Conservation (phyloP, 2,888 invertebrate species). For the Drosophila ochracea region DNA sequence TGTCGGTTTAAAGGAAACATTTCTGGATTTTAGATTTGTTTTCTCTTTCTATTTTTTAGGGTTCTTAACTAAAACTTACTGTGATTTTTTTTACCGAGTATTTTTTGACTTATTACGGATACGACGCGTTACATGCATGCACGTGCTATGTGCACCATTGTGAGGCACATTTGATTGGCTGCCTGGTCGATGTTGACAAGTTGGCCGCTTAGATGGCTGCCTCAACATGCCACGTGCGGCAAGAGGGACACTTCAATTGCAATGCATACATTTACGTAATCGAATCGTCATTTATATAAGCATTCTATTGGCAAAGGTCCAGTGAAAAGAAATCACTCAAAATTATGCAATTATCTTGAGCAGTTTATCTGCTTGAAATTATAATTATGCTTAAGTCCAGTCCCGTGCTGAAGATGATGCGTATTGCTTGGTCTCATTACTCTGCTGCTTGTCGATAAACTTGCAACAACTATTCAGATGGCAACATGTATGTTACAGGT, state of each 20-base stretch:
- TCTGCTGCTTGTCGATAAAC: constrained; percentile 5
- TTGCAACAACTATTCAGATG: constrained; percentile 39
- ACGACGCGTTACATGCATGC: constrained; percentile 55
- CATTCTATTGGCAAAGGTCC: constrained; percentile 19
- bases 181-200: constrained; percentile 14
- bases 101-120: constrained; percentile 72
- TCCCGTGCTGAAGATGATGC: not conserved
- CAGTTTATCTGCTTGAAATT: constrained; percentile 1
- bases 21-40: not conserved
- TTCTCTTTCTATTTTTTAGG: not conserved
- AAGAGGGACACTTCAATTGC: constrained; percentile 4
- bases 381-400: not conserved
- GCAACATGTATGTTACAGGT: constrained; percentile 36
- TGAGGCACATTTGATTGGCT: constrained; percentile 48
- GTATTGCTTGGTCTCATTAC: not conserved
- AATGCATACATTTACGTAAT: constrained; percentile 32
- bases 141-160: constrained; percentile 54
- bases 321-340: not conserved
- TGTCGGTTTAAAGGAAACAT: not conserved
- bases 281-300: constrained; percentile 32
- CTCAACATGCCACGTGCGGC: constrained; percentile 34
- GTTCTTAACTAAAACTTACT: not conserved
- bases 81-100: not conserved
- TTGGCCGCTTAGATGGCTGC: constrained; percentile 43
- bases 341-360: constrained; percentile 16